Percentiles rank a stretch among this genome's conserved stretches.
These are phyloP conservation scores for Pseudochirops cupreus DNA, from an alignment of 2,797 vertebrate species.

Conservation along the genomic window DNA sequence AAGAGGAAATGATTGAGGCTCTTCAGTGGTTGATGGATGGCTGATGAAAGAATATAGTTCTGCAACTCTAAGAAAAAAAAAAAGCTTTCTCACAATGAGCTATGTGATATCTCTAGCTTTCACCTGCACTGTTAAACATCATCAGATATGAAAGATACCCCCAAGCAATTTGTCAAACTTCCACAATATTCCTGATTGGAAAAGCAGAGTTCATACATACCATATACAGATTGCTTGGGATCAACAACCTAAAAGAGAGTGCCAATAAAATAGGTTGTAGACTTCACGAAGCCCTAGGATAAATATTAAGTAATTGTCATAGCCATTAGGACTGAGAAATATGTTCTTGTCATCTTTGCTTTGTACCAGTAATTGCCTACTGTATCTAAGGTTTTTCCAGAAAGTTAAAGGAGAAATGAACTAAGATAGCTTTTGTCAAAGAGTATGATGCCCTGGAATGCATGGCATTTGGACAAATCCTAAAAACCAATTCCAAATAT, in stretches of 20 bases:
- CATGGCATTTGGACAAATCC: not conserved
- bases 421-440: not conserved
- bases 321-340: not conserved
- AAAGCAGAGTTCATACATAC: not conserved
- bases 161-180: rapidly evolving
- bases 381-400: not conserved
- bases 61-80: not conserved
- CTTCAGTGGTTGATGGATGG: constrained; percentile 2
- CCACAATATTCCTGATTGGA: not conserved
- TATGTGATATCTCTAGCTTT: no score
- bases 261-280: constrained; percentile 10
- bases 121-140: not conserved
- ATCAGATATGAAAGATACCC: not conserved
- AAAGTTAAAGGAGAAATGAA: not conserved
- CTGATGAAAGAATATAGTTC: not conserved
- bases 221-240: not conserved
- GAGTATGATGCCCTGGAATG: not conserved
- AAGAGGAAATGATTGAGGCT: not conserved
- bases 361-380: not conserved
- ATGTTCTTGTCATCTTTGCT: not conserved
- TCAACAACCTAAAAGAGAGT: not conserved
- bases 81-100: not conserved
- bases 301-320: constrained; percentile 18
- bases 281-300: constrained; percentile 1
- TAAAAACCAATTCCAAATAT: not conserved